Evolutionary conservation across 1,140 invertebrate species (phyloP).

Genomic region (Macrostomum lignano): DNA sequence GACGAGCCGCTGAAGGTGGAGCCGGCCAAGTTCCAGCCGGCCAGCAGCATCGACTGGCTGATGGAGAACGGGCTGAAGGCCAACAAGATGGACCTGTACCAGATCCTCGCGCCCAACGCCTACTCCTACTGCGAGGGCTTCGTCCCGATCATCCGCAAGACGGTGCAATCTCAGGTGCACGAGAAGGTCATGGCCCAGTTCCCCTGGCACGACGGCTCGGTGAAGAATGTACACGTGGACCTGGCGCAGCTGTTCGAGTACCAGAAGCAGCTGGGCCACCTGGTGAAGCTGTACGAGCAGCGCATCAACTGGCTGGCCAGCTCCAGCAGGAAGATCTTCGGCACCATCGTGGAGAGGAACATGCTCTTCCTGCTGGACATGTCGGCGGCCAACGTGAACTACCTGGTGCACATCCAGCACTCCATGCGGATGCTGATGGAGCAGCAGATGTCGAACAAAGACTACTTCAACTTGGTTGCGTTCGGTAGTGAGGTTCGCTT

Average conservation of each 20-base stretch:
- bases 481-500: slow-evolving; percentile 8
- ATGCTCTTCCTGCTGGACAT: slow-evolving; percentile 24
- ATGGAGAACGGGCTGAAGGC: slow-evolving; percentile 25
- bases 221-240: slow-evolving; percentile 27
- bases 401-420: slow-evolving; percentile 27
- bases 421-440: slow-evolving; percentile 25
- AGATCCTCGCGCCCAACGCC: slow-evolving; percentile 24
- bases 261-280: slow-evolving; percentile 21
- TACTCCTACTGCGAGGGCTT: slow-evolving; percentile 26
- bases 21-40: slow-evolving; percentile 18
- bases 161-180: slow-evolving; percentile 28
- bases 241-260: slow-evolving; percentile 26
- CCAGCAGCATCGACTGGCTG: slow-evolving; percentile 21
- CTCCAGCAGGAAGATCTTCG: slow-evolving; percentile 23
- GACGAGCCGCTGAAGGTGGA: slow-evolving; percentile 20
- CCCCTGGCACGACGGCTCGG: slow-evolving; percentile 25
- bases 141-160: slow-evolving; percentile 24
- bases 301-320: slow-evolving; percentile 24
- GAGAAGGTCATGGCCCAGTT: slow-evolving; percentile 28
- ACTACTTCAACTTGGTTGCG: slow-evolving; percentile 27
- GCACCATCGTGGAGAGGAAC: slow-evolving; percentile 23
- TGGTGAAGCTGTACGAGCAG: slow-evolving; percentile 20
- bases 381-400: slow-evolving; percentile 23
- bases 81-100: slow-evolving; percentile 22
- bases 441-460: slow-evolving; percentile 24